Conservation (phyloP, 2,888 invertebrate genomes). For the Julus scanicus region DNA sequence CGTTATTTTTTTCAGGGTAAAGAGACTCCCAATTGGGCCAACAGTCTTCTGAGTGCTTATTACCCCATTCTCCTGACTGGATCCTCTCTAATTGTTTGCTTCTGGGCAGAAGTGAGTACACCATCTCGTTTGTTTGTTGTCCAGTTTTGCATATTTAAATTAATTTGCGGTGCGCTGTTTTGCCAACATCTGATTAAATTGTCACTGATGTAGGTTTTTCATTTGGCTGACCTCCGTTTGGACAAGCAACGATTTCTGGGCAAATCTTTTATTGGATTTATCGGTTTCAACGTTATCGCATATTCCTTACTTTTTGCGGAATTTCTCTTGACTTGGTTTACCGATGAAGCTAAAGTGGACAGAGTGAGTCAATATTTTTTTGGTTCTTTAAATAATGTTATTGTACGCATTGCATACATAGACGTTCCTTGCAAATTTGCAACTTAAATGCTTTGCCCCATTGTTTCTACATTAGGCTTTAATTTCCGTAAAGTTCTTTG, state of each 20-base stretch:
- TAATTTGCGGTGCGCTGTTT: too few relatives aligned
- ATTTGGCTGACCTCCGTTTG: constrained; percentile 85
- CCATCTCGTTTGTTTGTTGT: not conserved
- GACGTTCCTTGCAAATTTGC: too few relatives aligned
- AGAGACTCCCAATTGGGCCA: constrained; percentile 79
- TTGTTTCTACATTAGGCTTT: too few relatives aligned
- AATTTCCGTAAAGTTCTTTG: too few relatives aligned
- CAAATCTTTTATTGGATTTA: constrained; percentile 89
- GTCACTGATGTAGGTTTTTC: constrained; percentile 78
- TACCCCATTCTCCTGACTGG: constrained; percentile 90
- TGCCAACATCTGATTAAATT: constrained; percentile 9
- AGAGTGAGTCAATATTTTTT: constrained; percentile 65
- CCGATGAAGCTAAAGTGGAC: constrained; percentile 69
- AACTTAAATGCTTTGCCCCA: too few relatives aligned
- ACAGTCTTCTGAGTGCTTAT: constrained; percentile 86
- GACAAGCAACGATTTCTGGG: constrained; percentile 90
- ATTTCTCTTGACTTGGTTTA: constrained; percentile 71
- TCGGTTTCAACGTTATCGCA: constrained; percentile 87
- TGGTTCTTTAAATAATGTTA: too few relatives aligned
- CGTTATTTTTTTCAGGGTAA: constrained; percentile 60
- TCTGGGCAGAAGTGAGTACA: constrained; percentile 87
- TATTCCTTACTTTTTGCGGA: constrained; percentile 86
- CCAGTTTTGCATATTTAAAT: not conserved
- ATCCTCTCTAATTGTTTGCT: constrained; percentile 89
- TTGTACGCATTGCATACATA: too few relatives aligned